Evolutionary conservation across 2,113 vertebrate species (phyloP).

Genomic region (Elanus axillaris): DNA sequence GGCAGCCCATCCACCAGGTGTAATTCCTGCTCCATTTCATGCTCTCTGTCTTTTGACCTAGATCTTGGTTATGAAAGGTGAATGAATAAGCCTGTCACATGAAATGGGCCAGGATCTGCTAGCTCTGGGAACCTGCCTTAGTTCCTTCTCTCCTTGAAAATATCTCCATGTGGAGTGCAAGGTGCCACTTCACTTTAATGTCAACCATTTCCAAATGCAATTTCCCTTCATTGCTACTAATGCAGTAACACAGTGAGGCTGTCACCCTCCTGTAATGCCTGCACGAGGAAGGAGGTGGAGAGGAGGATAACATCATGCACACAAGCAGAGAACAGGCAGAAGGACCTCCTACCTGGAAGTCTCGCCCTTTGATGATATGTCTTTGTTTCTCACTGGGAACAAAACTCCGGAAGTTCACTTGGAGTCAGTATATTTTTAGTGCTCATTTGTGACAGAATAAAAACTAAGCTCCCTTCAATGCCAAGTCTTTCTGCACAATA

Average conservation of each 20-base stretch:
- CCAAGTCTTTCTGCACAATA: background rate
- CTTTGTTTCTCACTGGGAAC: background rate
- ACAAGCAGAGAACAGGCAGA: background rate
- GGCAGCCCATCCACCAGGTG: background rate
- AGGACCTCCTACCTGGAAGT: background rate
- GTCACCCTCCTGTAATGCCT: background rate
- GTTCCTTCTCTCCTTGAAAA: background rate
- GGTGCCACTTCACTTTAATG: background rate
- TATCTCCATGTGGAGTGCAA: rapidly evolving
- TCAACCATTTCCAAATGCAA: background rate
- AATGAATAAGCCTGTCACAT: background rate
- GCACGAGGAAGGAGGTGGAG: background rate
- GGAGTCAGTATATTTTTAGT: conserved; percentile 13
- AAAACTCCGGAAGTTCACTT: background rate
- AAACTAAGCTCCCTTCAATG: background rate
- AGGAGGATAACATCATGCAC: background rate
- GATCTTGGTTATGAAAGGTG: background rate
- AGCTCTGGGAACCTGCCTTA: background rate
- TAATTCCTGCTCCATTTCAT: background rate
- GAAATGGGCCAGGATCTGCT: background rate
- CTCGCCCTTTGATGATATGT: rapidly evolving
- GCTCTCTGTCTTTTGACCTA: background rate
- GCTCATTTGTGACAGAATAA: background rate
- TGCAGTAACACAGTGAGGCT: background rate
- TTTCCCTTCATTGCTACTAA: background rate